A percentile compares a stretch with the other conserved stretches of the same genome.
These are phyloP conservation scores for Forpus xanthops DNA, from an alignment of 2,797 vertebrate species.

Conservation along the genomic window DNA sequence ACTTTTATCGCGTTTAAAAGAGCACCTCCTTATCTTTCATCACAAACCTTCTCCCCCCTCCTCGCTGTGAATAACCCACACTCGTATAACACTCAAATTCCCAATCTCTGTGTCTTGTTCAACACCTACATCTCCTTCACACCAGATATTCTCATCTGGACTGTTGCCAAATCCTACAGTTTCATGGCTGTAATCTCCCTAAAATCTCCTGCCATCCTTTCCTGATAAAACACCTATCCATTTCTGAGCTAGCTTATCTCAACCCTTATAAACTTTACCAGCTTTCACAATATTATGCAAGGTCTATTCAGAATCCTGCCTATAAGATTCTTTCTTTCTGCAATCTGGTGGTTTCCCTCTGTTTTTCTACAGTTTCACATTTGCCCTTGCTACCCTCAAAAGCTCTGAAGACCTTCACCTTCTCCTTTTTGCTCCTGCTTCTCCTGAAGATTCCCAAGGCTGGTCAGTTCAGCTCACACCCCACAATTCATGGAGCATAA, in stretches of 20 bases:
- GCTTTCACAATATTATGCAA: background rate
- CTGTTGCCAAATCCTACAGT: background rate
- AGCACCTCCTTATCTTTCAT: constrained; percentile 28
- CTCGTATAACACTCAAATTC: background rate
- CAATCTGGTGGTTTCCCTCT: background rate
- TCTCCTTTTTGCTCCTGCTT: background rate
- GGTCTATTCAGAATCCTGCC: background rate
- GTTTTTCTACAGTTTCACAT: background rate
- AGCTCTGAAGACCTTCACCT: background rate
- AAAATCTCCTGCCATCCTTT: background rate
- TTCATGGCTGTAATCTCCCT: background rate
- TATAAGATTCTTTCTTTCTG: background rate
- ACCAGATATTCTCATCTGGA: background rate
- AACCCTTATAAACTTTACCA: background rate
- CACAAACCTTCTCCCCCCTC: background rate
- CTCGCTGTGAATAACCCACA: background rate
- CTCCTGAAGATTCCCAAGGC: background rate
- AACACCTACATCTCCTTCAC: background rate
- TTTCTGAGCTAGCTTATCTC: background rate
- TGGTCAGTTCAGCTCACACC: background rate
- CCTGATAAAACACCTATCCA: background rate
- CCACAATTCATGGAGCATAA: background rate
- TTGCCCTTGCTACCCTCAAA: background rate
- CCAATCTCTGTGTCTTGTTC: fast-evolving
- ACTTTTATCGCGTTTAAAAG: background rate